Evolutionary conservation across 2,113 vertebrate genomes (phyloP), one percentile per base, ranked within the genome.

Genomic region (Lamprologus callipterus): DNA sequence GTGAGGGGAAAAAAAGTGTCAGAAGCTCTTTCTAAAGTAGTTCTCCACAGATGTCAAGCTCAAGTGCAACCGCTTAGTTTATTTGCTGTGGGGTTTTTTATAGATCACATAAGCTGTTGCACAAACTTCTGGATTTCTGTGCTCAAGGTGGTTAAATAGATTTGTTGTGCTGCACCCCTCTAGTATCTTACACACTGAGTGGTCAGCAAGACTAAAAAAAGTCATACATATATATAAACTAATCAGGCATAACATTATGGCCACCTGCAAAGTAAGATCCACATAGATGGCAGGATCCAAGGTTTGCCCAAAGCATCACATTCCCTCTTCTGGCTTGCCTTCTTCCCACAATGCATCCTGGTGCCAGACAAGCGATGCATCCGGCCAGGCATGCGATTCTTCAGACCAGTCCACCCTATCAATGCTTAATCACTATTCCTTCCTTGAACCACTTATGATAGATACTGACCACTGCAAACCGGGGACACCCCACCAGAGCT

Each of bases 311-410:
- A 35, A 65, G 4, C 58, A 63, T n/a, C 58, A 63, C 58, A 63
- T 19, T 63, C 31, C 31, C 17, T 63, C 4, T 63, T 35, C 31
- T n/a, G 31, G 17, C 58, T 63, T 63, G 9, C 58, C 58, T 63
- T 35, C 31, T 35, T 63, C 31, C 58, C 10, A 63, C 58, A 60
- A 33, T 60, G 28, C 58, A 60, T 60, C 33, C 31, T 65, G 60
- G 33, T 65, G 60, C 60, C 33, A 65, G 60, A 65, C 0, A 2
- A 5, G 17, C 0, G 0, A 65, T n/a, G 17, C 60, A 65, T 0
- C 10, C 60, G 1, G 17, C 60, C 60, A 21, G 6, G 17, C 33
- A 65, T 65, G 33, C 2, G 3, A 65, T 37, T 65, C 19, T n/a
- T 65, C 60, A 37, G 19, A 65, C 33, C 60, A 21, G 33, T n/a